Base-by-base conservation (phyloP, 2,797 vertebrate genomes). In the Etheostoma perlongum region DNA sequence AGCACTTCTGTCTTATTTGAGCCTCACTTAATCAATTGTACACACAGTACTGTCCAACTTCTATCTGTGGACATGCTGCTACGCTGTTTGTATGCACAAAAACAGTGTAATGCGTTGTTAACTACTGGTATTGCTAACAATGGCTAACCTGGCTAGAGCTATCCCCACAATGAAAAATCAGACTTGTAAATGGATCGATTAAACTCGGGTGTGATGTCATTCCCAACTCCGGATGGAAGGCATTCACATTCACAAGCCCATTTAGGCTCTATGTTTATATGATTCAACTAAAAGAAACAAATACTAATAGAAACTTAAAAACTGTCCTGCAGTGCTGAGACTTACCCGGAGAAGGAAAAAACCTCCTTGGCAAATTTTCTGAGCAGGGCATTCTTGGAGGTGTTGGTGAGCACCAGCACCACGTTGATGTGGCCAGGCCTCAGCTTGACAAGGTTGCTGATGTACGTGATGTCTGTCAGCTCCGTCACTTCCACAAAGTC, bases 401-500 rank as follows among this genome's bases (percentile, higher is more conserved):
- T 74, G 5, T 94, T 94, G 2, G 96, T 98, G 48, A 99, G 95
- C 80, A 99, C 96, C 86, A 99, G 93, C 11, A 99, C 96, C 11
- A 99, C 96, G 0, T 99, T 99, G 85, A 99, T 97, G 91, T 98
- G 97, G 0, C 98, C 97, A 0, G 97, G 97, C 88, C 96, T 93
- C 82, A 99, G 95, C 74, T 96, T 97, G 3, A 99, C 96, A 88
- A 99, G 80, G 92, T 98, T 99, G 70, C 97, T 98, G 87, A 83
- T 96, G 88, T 99, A 98, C 0, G 97, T 99, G 57, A 98, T 89
- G 49, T 98, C 96, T 0, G 98, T 99, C 47, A 99, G 94, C 85
- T 99, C 98, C 0, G 97, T 99, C 68, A 99, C 97, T 86, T 99
- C 97, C 14, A 99, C 97, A 71, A 97, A 98, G 86, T 96, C 96